Conservation (phyloP, 2,888 invertebrate genomes). For the Coleophora deauratella region DNA sequence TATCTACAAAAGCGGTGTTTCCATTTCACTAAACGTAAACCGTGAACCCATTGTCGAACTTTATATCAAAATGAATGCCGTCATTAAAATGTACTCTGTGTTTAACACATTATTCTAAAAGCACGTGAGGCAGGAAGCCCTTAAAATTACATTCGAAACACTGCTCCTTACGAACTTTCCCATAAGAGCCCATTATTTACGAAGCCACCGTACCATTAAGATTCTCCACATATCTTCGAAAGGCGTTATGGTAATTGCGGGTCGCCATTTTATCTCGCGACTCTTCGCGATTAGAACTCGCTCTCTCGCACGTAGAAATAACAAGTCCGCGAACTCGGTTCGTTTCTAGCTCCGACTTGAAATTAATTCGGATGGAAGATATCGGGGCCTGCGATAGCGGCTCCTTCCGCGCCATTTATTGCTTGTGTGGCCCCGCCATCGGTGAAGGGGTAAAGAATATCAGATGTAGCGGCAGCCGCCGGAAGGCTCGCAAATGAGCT, state of each 20-base stretch:
- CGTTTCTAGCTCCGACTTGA: slow-evolving; percentile 59
- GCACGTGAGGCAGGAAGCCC: slow-evolving; percentile 64
- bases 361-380: slow-evolving; percentile 75
- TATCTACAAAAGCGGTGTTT: no score
- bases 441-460: slow-evolving; percentile 74
- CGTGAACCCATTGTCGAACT: slow-evolving; percentile 12
- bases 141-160: slow-evolving; percentile 73
- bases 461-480: slow-evolving; percentile 70
- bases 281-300: slow-evolving; percentile 63
- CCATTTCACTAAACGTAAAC: no score
- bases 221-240: slow-evolving; percentile 73
- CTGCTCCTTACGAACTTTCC: slow-evolving; percentile 71
- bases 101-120: slow-evolving; percentile 68
- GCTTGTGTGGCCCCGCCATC: slow-evolving; percentile 70
- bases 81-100: slow-evolving; percentile 48
- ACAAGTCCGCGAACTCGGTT: slow-evolving; percentile 70
- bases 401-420: slow-evolving; percentile 73
- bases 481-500: slow-evolving; percentile 74
- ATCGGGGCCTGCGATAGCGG: slow-evolving; percentile 68
- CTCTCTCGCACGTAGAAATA: slow-evolving; percentile 57
- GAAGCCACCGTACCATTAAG: slow-evolving; percentile 72
- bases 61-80: slow-evolving; percentile 45
- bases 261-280: slow-evolving; percentile 72
- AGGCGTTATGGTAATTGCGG: slow-evolving; percentile 73
- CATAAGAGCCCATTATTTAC: slow-evolving; percentile 74